These are phyloP conservation scores for Macropis europaea DNA, from an alignment of 2,888 invertebrate species.

Conservation along the genomic window DNA sequence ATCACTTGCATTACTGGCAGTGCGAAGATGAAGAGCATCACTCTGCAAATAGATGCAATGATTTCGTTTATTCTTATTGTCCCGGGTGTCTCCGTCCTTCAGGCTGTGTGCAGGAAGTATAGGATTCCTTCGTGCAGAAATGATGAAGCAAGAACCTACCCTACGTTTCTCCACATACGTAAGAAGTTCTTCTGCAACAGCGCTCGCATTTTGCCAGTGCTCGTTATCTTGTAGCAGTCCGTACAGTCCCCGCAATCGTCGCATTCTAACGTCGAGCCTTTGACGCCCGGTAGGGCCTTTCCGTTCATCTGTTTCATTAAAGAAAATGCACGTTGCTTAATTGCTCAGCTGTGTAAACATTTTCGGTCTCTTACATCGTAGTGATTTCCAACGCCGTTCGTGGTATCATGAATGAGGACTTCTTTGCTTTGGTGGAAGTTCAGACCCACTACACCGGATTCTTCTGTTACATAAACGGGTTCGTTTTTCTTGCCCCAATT, in stretches of 20 bases:
- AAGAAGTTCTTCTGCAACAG: conserved; percentile 93
- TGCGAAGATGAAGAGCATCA: conserved; percentile 96
- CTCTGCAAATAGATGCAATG: conserved; percentile 76
- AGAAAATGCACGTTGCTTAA: background rate
- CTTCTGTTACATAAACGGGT: conserved; percentile 91
- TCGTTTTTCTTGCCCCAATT: conserved; percentile 92
- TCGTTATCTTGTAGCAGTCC: conserved; percentile 85
- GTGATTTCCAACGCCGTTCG: conserved; percentile 83
- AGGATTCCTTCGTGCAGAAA: background rate
- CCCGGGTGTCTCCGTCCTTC: background rate
- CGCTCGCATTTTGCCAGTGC: conserved; percentile 91
- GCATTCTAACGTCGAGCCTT: conserved; percentile 82
- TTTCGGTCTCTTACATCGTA: conserved; percentile 81
- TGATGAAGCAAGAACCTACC: conserved; percentile 78
- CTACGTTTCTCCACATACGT: conserved; percentile 95
- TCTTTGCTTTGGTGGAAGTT: conserved; percentile 96
- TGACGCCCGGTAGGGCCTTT: conserved; percentile 71
- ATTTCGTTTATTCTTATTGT: background rate
- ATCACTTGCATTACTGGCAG: conserved; percentile 97
- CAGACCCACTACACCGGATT: conserved; percentile 92
- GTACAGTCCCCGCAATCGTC: conserved; percentile 83
- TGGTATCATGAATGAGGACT: conserved; percentile 88
- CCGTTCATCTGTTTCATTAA: conserved; percentile 73
- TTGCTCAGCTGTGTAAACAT: background rate
- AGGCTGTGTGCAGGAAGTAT: no score